Percentiles rank a stretch among this genome's conserved stretches.
Evolutionary conservation across 1,140 invertebrate species (phyloP).

Genomic region (Trinorchestia longiramus): DNA sequence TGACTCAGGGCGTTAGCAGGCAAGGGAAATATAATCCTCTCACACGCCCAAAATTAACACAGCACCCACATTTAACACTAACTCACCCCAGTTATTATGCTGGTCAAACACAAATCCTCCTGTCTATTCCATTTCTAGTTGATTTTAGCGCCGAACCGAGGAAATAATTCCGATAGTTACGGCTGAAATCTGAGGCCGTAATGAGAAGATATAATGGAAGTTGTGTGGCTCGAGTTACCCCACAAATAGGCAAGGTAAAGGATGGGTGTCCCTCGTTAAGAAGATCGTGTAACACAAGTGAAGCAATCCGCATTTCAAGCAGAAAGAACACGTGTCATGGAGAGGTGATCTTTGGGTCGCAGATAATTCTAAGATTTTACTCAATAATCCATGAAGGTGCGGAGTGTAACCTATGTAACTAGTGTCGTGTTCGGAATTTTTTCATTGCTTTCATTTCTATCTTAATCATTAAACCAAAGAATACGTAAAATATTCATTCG

Average conservation of each 20-base stretch:
- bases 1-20: not conserved
- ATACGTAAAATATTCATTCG: too few species aligned
- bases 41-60: not conserved
- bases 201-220: not conserved
- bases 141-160: not conserved
- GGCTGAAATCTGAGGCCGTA: not conserved
- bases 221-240: not conserved
- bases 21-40: not conserved
- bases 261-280: not conserved
- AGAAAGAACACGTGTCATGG: not conserved
- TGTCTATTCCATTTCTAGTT: not conserved
- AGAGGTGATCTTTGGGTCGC: not conserved
- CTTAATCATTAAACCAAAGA: too few species aligned
- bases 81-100: not conserved
- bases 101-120: not conserved
- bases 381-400: not conserved
- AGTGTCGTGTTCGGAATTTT: too few species aligned
- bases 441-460: too few species aligned
- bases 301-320: not conserved
- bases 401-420: not conserved
- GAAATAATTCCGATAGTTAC: conserved; percentile 20
- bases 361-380: not conserved
- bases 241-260: not conserved
- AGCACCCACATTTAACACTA: not conserved
- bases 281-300: not conserved